Evolutionary conservation across 2,888 invertebrate species (phyloP), one percentile per base, ranked within the genome.

Genomic region (Rutpela maculata): DNA sequence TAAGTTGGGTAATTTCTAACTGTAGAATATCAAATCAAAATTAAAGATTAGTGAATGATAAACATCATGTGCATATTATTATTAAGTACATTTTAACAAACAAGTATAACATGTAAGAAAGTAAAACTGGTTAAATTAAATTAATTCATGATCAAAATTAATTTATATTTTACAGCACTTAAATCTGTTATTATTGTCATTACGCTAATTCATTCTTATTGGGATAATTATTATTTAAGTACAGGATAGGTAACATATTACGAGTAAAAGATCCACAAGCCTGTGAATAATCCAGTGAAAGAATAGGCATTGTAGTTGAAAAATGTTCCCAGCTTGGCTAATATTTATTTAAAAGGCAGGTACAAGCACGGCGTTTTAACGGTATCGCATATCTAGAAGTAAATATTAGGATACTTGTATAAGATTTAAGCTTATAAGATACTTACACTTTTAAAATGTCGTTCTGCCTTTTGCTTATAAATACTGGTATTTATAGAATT

Each of bases 301-400:
- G 62, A 72, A 72, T 63, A 18, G 62, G 62, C 17, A 55, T 72
- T 63, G 62, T 72, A 50, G 18, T 26, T 22, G 22, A 63, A 72
- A 43, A 69, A 26, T 22, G 43, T 72, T 72, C 72, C 62, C 72
- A 72, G 31, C 63, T 62, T 63, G 62, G 31, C 63, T 62, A 72
- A 63, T 26, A 72, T 63, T 72, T 72, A 63, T 72, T 72, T 22
- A 59, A 63, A 70, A 69, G 9, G 22, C 31, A 57, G 19, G 56
- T 50, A 50, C n/a, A 15, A n/a, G 19, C 57, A 70, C 60, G 69
- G 12, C 19, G 43, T 69, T 38, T 57, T 69, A 70, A 70, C 60
- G 70, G 70, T 60, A 12, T 67, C 11, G 11, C 9, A 38, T 50
- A 70, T 70, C 59, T 60, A 1, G 26, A 10, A 17, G 15, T 38